Evolutionary conservation across 2,888 invertebrate species (phyloP).

Genomic region (Apotomis capreana): DNA sequence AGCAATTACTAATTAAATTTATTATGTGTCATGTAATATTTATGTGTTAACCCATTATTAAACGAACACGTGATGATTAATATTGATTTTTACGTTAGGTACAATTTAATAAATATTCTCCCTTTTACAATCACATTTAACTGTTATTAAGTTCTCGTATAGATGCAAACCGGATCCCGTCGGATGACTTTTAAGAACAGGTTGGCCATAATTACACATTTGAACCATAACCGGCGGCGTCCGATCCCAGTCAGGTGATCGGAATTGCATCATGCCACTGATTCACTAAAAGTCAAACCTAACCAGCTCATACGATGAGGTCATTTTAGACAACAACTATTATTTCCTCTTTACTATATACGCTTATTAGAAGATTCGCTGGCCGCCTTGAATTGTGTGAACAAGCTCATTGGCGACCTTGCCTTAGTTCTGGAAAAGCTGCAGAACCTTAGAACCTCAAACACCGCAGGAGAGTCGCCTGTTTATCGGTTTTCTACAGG

Average conservation of each 20-base stretch:
- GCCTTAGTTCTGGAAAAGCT: no score
- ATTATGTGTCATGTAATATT: slow-evolving; percentile 36
- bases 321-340: slow-evolving; percentile 54
- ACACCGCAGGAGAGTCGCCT: no score
- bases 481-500: no score
- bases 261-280: slow-evolving; percentile 45
- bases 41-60: slow-evolving; percentile 32
- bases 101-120: not conserved
- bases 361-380: slow-evolving; percentile 8
- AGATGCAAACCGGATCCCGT: not conserved
- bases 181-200: slow-evolving; percentile 10
- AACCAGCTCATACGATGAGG: slow-evolving; percentile 51
- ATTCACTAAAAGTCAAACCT: slow-evolving; percentile 44
- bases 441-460: no score
- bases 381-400: no score
- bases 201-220: slow-evolving; percentile 12
- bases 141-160: not conserved
- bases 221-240: slow-evolving; percentile 31
- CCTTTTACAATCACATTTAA: not conserved
- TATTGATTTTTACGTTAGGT: not conserved
- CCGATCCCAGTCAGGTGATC: slow-evolving; percentile 40
- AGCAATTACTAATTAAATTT: slow-evolving; percentile 41
- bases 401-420: no score
- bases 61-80: slow-evolving; percentile 20
- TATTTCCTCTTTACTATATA: slow-evolving; percentile 20